Evolutionary conservation across 2,113 vertebrate genomes (phyloP).

Genomic region (Notothenia rossii): DNA sequence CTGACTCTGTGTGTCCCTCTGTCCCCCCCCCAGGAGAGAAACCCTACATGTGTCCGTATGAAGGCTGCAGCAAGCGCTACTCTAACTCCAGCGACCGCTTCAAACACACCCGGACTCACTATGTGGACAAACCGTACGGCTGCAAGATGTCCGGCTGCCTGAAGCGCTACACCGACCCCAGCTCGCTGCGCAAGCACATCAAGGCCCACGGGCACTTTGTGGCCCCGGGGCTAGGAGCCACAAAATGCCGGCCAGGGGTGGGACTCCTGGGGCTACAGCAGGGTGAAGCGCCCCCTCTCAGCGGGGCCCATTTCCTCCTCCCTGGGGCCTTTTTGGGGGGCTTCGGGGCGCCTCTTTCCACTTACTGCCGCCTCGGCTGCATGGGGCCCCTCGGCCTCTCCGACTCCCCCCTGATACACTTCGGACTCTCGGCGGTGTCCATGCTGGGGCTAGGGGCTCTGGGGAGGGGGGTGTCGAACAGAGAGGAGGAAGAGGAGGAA

Average conservation of each 20-base stretch:
- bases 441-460: conserved; percentile 84
- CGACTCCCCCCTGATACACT: conserved; percentile 89
- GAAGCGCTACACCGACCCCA: conserved; percentile 99
- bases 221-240: conserved; percentile 85
- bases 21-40: conserved; percentile 88
- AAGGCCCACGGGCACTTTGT: conserved; percentile 98
- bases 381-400: conserved; percentile 84
- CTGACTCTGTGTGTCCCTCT: background rate
- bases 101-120: conserved; percentile 99
- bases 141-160: conserved; percentile 98
- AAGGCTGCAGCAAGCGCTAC: conserved; percentile 98
- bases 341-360: conserved; percentile 80
- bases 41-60: conserved; percentile 96
- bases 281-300: conserved; percentile 71
- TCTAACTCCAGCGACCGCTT: conserved; percentile 99
- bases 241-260: conserved; percentile 68
- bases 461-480: conserved; percentile 46
- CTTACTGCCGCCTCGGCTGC: conserved; percentile 67
- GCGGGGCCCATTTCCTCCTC: conserved; percentile 87
- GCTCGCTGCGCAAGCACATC: conserved; percentile 98
- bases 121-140: conserved; percentile 98
- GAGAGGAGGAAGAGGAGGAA: conserved; percentile 61
- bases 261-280: conserved; percentile 30
- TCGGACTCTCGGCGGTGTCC: conserved; percentile 89
- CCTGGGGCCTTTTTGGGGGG: conserved; percentile 86